Evolutionary conservation across 2,888 invertebrate species (phyloP), one percentile per base, ranked within the genome.

Genomic region (Dasysyrphus tricinctus): DNA sequence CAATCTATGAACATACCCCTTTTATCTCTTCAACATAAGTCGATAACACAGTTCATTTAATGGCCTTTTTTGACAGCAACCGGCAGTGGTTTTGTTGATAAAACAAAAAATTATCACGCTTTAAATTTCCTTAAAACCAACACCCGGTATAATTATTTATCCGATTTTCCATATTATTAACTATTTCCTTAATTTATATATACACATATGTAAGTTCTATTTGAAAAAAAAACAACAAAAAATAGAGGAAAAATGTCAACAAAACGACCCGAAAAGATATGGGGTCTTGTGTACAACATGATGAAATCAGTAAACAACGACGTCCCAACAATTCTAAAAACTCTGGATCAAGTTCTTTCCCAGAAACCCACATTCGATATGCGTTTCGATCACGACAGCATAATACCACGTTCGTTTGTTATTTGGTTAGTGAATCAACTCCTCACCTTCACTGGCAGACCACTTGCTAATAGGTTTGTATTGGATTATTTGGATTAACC

Each of bases 261-360:
- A 11, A 69, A 76, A 59, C 89, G 89, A 3, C 91, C 91, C 0
- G 91, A 90, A 73, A 92, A 92, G 77, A 92, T 92, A 89, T 92
- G 91, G 91, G 90, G 90, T 57, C 87, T 92, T 73, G 88, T 92
- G 3, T 92, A 91, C 80, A 91, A 88, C 67, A 84, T 92, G 59
- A 91, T 92, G 0, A 90, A 90, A 47, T 86, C 86, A 11, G 82
- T 78, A 11, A 86, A 82, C 72, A 86, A 78, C 32, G 86, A 86
- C 63, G 65, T 75, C 3, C 82, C 78, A 4, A 79, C 82, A 3
- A 82, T 86, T 65, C 54, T 86, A 0, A 16, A 54, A n/a, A 82
- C 86, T 9, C 57, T 86, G 8, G 86, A 86, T 4, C 75, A 86
- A 47, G 86, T 86, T 0, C 51, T 86, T 5, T 79, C 74, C 12